A percentile compares a stretch with the other conserved stretches of the same genome.
Conservation (phyloP, 2,113 vertebrate genomes). For the Polypterus bichir region DNA sequence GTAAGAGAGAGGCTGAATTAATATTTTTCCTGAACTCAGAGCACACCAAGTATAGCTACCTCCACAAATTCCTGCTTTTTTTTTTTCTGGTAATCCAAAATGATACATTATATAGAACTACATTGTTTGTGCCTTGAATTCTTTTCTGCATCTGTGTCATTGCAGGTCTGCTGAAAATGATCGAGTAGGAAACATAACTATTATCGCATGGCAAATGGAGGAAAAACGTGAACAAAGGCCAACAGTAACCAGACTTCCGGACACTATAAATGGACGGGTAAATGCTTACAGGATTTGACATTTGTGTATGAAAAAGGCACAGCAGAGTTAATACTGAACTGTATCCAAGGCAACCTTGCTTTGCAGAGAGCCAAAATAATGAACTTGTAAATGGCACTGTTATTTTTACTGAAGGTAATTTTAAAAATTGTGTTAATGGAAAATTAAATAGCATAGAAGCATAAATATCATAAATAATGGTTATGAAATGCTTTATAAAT, state of each 20-base stretch:
- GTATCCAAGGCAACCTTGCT: neutral
- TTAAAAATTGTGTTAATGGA: too few relatives aligned
- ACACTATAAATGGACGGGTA: slow-evolving; percentile 83
- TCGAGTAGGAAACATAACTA: slow-evolving; percentile 70
- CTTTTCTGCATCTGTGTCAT: slow-evolving; percentile 6
- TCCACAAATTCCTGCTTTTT: too few relatives aligned
- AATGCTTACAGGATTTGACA: slow-evolving; percentile 19
- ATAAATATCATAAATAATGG: too few relatives aligned
- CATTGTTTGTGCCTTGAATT: too few relatives aligned
- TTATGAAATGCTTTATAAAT: too few relatives aligned
- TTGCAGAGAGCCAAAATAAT: neutral
- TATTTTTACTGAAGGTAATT: too few relatives aligned
- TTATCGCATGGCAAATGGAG: slow-evolving; percentile 90
- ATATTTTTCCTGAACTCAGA: too few relatives aligned
- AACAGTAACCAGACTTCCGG: slow-evolving; percentile 61
- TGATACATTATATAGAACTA: too few relatives aligned
- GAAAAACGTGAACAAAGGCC: slow-evolving; percentile 71
- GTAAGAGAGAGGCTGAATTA: too few relatives aligned
- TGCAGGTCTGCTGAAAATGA: slow-evolving; percentile 85
- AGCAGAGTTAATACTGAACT: neutral
- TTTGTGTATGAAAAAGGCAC: neutral
- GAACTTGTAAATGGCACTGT: neutral
- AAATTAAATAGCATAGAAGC: too few relatives aligned
- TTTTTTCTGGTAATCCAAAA: too few relatives aligned
- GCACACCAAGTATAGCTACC: too few relatives aligned